phyloP scores from a whole-genome alignment of 2,797 vertebrate genomes.

The Melanotaenia trifasciata region DNA sequence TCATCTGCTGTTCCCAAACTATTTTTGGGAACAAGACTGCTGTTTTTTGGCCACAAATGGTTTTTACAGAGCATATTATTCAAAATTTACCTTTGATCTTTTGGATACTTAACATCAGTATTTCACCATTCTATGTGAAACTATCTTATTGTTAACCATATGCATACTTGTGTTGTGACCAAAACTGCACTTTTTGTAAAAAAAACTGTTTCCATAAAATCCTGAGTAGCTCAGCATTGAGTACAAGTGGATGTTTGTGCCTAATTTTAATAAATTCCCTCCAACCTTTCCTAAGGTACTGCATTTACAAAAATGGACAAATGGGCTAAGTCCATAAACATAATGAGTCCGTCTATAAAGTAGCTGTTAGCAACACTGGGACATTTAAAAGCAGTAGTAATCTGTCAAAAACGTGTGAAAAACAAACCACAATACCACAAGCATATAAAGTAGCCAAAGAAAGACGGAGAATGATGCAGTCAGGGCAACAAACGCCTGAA shows the following conservation, averaged over 20 bases:
- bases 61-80: neutral
- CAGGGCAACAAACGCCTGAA: neutral
- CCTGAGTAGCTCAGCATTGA: neutral
- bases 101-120: neutral
- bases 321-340: neutral
- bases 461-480: neutral
- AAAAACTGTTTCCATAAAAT: neutral
- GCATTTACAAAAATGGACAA: neutral
- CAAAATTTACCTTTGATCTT: neutral
- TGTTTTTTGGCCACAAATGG: neutral
- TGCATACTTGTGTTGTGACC: neutral
- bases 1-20: neutral
- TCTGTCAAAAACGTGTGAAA: neutral
- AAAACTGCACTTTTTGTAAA: neutral
- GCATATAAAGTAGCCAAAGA: neutral
- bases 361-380: neutral
- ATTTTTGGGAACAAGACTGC: too few relatives aligned
- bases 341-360: neutral
- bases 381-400: neutral
- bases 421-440: neutral
- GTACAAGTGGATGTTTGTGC: neutral
- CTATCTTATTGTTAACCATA: too few relatives aligned
- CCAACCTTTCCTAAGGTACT: neutral
- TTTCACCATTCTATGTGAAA: neutral
- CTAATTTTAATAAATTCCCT: neutral